phyloP scores from a whole-genome alignment of 1,140 invertebrate species.

The Battus philenor region DNA sequence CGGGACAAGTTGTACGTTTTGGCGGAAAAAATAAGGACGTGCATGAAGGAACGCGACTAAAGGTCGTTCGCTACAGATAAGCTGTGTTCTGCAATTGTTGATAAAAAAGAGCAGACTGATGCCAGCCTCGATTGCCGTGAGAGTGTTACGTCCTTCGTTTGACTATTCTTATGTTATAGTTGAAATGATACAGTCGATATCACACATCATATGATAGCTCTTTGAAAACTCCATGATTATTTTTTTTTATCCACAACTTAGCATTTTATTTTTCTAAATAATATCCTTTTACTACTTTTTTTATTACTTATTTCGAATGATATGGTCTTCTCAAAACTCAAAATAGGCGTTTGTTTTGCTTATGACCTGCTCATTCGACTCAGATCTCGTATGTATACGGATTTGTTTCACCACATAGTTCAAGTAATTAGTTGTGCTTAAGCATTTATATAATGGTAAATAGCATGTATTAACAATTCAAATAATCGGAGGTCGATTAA shows the following conservation, averaged over 20 bases:
- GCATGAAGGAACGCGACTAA: slow-evolving; percentile 27
- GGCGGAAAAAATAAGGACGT: slow-evolving; percentile 51
- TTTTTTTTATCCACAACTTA: neutral
- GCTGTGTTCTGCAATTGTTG: slow-evolving; percentile 3
- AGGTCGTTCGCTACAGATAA: slow-evolving; percentile 17
- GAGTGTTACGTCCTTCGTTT: no score
- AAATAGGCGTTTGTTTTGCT: no score
- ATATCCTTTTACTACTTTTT: neutral
- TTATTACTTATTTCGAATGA: neutral
- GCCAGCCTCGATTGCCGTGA: slow-evolving; percentile 9
- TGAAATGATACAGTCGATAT: no score
- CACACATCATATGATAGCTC: neutral
- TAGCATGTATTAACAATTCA: no score
- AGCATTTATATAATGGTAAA: no score
- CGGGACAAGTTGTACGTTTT: slow-evolving; percentile 54
- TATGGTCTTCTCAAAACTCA: no score
- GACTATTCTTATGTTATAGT: no score
- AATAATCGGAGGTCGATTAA: no score
- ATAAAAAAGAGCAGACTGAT: slow-evolving; percentile 8
- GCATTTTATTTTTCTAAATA: neutral
- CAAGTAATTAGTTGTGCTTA: no score
- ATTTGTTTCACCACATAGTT: no score
- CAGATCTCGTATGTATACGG: no score
- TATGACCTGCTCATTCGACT: no score
- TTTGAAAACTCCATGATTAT: neutral